These are phyloP conservation scores for Polydrusus tereticollis DNA, from an alignment of 2,888 invertebrate genomes.

Conservation along the genomic window DNA sequence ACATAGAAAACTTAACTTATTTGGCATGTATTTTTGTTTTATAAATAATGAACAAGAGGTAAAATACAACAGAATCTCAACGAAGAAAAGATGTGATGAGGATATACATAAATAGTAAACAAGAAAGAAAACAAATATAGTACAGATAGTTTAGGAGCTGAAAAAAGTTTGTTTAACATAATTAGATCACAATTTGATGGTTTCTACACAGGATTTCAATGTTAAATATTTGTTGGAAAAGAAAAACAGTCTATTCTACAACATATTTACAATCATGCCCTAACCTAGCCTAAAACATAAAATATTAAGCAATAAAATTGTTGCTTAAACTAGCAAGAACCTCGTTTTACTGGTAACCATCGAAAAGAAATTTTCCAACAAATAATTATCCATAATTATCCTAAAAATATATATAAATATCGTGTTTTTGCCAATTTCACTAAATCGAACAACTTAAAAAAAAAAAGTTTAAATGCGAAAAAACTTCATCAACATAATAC, in stretches of 20 bases:
- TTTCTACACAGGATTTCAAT: neutral
- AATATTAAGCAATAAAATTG: neutral
- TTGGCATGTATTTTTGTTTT: slow-evolving; percentile 44
- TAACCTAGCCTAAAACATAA: neutral
- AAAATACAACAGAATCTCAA: slow-evolving; percentile 28
- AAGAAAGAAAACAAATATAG: slow-evolving; percentile 30
- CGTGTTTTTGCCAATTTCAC: too few species aligned
- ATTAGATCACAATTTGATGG: neutral
- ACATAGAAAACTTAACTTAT: slow-evolving; percentile 50
- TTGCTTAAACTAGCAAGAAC: slow-evolving; percentile 11
- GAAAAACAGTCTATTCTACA: slow-evolving; percentile 1
- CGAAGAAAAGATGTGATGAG: slow-evolving; percentile 7
- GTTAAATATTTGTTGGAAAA: slow-evolving; percentile 17
- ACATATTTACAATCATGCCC: slow-evolving; percentile 15
- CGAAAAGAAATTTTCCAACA: slow-evolving; percentile 2
- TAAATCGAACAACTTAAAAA: too few species aligned
- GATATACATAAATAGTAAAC: slow-evolving; percentile 34
- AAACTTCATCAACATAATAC: slow-evolving; percentile 3
- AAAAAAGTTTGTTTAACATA: slow-evolving; percentile 10
- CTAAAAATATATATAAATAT: too few species aligned
- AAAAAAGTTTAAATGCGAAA: neutral
- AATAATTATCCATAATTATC: neutral
- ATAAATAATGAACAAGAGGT: slow-evolving; percentile 45
- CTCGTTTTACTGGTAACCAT: neutral
- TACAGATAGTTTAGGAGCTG: slow-evolving; percentile 21